Base-by-base conservation (phyloP, 2,888 invertebrate species). In the Phorcus lineatus region DNA sequence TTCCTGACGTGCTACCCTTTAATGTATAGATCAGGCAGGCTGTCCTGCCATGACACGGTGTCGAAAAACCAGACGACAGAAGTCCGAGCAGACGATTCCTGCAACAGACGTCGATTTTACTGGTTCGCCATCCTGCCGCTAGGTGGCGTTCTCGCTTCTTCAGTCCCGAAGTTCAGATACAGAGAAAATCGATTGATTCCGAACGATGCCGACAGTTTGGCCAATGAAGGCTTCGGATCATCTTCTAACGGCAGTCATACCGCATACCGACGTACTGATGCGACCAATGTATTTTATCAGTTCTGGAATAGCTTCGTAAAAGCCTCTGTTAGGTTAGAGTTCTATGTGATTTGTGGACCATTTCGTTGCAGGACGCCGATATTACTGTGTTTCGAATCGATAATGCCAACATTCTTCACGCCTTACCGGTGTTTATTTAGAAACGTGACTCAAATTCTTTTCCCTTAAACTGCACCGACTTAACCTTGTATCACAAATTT, bases 171-270 rank as follows among this genome's bases (percentile, higher is more conserved):
- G 70, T 70, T n/a, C 70, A 31, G 70, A 40, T 70, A 70, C 70
- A 19, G 70, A 31, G 70, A 70, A 40, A 70, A 70, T 70, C 70
- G 70, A 70, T 70, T n/a, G 70, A 70, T 70, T 70, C 70, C 70
- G 70, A 70, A n/a, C 40, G 70, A 19, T 70, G 70, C 70, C 70
- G 70, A 70, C 70, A 70, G 70, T 40, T 36, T 19, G 19, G 70
- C 70, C 40, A 70, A 70, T 40, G 36, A 36, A n/a, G 28, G 31
- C 70, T 40, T 70, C 70, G 36, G 11, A 9, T 70, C 40, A 47
- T 47, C 19, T 36, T 36, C 17, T 28, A 19, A 19, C 36, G 40
- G 36, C 31, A 31, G 70, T 70, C 19, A 70, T n/a, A 13, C 36
- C 16, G 19, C 40, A 70, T 40, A 36, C 70, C 40, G 70, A 19